phyloP scores from a whole-genome alignment of 92 coral and sea anemone species.

The Bergia puertoricense region DNA sequence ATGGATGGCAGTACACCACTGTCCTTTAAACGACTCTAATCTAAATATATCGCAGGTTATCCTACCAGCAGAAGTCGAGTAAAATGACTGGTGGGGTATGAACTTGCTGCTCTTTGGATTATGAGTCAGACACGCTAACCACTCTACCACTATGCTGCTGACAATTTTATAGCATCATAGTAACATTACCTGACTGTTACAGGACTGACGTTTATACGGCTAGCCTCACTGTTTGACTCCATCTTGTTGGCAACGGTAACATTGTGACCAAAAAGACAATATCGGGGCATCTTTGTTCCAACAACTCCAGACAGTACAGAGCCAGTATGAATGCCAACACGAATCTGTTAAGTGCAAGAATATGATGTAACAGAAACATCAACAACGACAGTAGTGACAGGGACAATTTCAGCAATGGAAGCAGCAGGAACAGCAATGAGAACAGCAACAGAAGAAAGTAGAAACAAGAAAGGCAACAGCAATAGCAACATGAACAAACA shows the following conservation, averaged over 20 bases:
- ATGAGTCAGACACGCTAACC: background rate
- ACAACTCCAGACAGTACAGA: slow-evolving; percentile 88
- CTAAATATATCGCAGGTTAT: too few species aligned
- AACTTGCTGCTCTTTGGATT: background rate
- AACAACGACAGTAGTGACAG: too few species aligned
- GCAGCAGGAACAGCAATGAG: background rate
- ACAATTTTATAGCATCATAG: background rate
- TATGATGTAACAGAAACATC: too few species aligned
- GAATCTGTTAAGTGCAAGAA: slow-evolving; percentile 55
- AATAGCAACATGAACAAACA: background rate
- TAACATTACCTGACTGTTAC: slow-evolving; percentile 64
- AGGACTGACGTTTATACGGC: slow-evolving; percentile 77
- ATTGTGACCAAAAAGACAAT: slow-evolving; percentile 89
- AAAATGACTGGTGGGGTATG: too few species aligned
- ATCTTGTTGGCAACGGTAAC: slow-evolving; percentile 91
- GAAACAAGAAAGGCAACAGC: background rate
- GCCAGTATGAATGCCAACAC: slow-evolving; percentile 91
- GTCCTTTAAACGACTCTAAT: too few species aligned
- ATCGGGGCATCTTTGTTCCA: slow-evolving; percentile 95
- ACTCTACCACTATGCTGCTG: background rate
- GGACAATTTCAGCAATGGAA: background rate
- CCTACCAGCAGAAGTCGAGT: too few species aligned
- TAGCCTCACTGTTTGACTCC: slow-evolving; percentile 93
- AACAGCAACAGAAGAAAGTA: background rate
- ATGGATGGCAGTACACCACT: too few species aligned